Base-by-base conservation (phyloP, 2,797 vertebrate genomes). In the Sebastes ruberrimus region DNA sequence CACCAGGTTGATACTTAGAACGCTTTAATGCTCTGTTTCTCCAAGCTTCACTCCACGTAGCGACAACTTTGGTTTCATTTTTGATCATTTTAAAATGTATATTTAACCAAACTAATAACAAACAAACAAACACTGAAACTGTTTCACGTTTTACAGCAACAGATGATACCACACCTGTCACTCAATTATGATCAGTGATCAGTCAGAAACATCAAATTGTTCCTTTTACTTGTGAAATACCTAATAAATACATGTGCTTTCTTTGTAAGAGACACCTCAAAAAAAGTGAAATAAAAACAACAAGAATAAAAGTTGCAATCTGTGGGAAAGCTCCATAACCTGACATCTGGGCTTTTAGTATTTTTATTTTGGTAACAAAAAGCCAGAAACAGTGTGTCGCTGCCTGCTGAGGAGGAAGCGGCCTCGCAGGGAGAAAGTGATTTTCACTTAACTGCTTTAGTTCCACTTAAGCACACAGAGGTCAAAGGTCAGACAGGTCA, bases 401-500 rank as follows among this genome's bases (percentile, higher is more conserved):
- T 18, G 27, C 8, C 49, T 32, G 63, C 28, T 61, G 20, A 18
- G 59, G 18, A n/a, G 18, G 28, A 69, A 69, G 20, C 23, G 10
- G n/a, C 32, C 75, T 38, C 22, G 8, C 2, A 11, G 65, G 2
- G 23, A 38, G 56, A 28, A 20, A 57, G 65, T 27, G 23, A 35
- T 63, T 69, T 83, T 70, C 66, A 71, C 52, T 82, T 52, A 16
- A 14, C 57, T 60, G 68, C 63, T 68, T 75, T n/a, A 67, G 28
- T 67, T 68, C 56, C 30, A 32, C 55, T 67, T 78, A 20, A 76
- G 69, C 57, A 64, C 57, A 55, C 64, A 23, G 42, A 38, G 80
- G 80, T 85, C 71, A 75, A 56, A 74, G 78, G 83, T 79, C 59
- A 65, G n/a, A 38, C 13, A 18, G 52, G 72, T 73, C 57, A 68